A percentile compares a stretch with the other conserved stretches of the same genome.
phyloP scores from a whole-genome alignment of 1,140 invertebrate species.

The Tyrophagus putrescentiae region DNA sequence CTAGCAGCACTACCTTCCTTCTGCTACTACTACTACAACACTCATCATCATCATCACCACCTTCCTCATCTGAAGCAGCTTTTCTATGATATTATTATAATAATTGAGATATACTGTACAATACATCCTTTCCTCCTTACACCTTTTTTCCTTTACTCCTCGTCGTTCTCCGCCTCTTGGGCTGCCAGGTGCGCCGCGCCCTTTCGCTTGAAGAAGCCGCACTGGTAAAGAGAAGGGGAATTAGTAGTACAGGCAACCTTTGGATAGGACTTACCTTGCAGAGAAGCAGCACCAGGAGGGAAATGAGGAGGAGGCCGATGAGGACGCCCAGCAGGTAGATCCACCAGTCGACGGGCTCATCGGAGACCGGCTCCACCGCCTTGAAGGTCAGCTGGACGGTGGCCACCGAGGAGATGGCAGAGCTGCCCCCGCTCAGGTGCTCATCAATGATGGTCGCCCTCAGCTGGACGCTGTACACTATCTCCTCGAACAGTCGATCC shows the following conservation, averaged over 20 bases:
- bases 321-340: neutral
- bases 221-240: neutral
- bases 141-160: too few species aligned
- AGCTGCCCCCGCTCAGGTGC: neutral
- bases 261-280: neutral
- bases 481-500: neutral
- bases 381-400: neutral
- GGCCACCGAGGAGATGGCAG: neutral
- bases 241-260: neutral
- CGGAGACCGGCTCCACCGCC: neutral
- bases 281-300: neutral
- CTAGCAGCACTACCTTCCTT: neutral
- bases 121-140: too few species aligned
- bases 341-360: neutral
- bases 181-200: too few species aligned
- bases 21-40: too few species aligned
- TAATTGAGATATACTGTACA: too few species aligned
- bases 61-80: too few species aligned
- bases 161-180: too few species aligned
- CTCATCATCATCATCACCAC: too few species aligned
- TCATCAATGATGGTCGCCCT: neutral
- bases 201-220: conserved; percentile 1
- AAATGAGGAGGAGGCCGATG: neutral
- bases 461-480: neutral
- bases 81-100: too few species aligned